Percentiles rank a stretch among this genome's conserved stretches.
Evolutionary conservation across 2,888 invertebrate genomes (phyloP).

Genomic region (Agonopterix subpropinquella): DNA sequence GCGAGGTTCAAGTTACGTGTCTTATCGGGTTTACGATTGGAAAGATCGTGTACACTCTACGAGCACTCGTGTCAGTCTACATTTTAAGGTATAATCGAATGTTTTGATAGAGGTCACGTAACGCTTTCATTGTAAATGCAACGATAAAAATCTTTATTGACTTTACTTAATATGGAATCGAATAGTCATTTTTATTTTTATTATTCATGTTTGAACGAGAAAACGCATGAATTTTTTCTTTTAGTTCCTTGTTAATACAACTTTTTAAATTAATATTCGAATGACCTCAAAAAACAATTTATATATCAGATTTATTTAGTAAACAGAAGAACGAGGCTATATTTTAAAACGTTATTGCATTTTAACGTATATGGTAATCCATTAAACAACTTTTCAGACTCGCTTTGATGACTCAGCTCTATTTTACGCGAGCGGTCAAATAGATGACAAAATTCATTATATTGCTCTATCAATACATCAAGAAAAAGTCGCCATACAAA

Average conservation of each 20-base stretch:
- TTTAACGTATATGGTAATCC: not conserved
- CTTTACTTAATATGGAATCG: not conserved
- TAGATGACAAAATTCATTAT: conserved; percentile 91
- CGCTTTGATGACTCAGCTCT: conserved; percentile 93
- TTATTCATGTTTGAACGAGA: too few relatives aligned
- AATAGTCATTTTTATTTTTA: not conserved
- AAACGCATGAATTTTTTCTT: too few relatives aligned
- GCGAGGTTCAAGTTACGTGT: conserved; percentile 93
- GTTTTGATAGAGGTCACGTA: not conserved
- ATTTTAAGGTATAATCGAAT: conserved; percentile 82
- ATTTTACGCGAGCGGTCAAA: conserved; percentile 95
- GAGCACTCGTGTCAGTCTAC: conserved; percentile 89
- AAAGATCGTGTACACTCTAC: conserved; percentile 93
- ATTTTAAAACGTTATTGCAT: not conserved
- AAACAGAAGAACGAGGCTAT: too few relatives aligned
- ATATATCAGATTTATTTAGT: too few relatives aligned
- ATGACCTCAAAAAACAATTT: too few relatives aligned
- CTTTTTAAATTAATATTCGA: too few relatives aligned
- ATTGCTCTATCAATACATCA: conserved; percentile 91
- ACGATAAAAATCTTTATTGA: not conserved
- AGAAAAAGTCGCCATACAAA: conserved; percentile 88
- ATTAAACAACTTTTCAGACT: conserved; percentile 77
- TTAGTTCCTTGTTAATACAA: too few relatives aligned
- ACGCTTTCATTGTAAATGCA: not conserved
- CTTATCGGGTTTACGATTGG: conserved; percentile 94